phyloP scores from a whole-genome alignment of 2,888 invertebrate genomes.

The Beris morrisii region DNA sequence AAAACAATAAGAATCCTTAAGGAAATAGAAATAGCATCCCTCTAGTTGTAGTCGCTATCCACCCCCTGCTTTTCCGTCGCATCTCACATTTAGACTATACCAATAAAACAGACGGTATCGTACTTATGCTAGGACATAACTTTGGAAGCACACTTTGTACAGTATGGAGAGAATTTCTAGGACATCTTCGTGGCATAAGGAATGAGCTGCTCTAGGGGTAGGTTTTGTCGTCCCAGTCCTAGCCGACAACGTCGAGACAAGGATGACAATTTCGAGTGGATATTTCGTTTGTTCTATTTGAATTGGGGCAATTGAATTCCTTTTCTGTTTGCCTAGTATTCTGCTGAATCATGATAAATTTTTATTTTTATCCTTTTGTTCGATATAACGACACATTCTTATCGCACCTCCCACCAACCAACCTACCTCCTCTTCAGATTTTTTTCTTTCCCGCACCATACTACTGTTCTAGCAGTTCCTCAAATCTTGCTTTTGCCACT shows the following conservation, averaged over 20 bases:
- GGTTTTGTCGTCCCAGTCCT: not conserved
- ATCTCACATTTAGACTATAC: not conserved
- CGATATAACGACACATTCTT: slow-evolving; percentile 31
- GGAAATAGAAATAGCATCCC: slow-evolving; percentile 26
- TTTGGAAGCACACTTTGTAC: slow-evolving; percentile 17
- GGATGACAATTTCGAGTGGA: slow-evolving; percentile 32
- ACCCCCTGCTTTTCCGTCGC: not conserved
- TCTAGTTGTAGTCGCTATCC: not conserved
- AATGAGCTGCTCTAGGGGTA: not conserved
- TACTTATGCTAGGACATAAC: slow-evolving; percentile 24
- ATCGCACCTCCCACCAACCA: not conserved
- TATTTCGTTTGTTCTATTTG: slow-evolving; percentile 33
- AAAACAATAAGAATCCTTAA: slow-evolving; percentile 27
- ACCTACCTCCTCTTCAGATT: too few relatives aligned
- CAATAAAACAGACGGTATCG: slow-evolving; percentile 22
- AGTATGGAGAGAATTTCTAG: not conserved
- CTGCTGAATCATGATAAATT: slow-evolving; percentile 33
- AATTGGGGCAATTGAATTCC: slow-evolving; percentile 34
- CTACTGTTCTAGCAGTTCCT: too few relatives aligned
- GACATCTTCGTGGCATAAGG: not conserved
- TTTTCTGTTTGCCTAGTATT: slow-evolving; percentile 26
- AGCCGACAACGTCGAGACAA: slow-evolving; percentile 1
- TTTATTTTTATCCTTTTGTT: slow-evolving; percentile 32
- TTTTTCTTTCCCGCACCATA: too few relatives aligned
- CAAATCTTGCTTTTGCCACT: too few relatives aligned